phyloP scores from a whole-genome alignment of 2,113 vertebrate genomes.

The Prochilodus magdalenae region DNA sequence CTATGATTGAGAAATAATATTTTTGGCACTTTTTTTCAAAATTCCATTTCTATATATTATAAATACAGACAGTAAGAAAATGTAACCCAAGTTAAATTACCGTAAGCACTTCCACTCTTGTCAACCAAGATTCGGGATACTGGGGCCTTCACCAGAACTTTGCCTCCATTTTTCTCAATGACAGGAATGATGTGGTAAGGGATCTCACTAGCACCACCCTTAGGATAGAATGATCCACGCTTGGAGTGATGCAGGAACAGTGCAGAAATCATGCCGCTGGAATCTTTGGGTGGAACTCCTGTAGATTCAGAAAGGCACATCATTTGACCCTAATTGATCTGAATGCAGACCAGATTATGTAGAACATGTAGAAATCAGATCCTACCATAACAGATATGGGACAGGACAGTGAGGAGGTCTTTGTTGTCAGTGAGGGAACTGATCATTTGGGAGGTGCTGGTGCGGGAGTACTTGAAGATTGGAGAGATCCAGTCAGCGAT shows the following conservation, averaged over 20 bases:
- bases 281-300: slow-evolving; percentile 20
- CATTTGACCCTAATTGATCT: too few relatives aligned
- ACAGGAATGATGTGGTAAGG: slow-evolving; percentile 29
- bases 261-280: slow-evolving; percentile 21
- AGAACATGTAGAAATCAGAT: neutral
- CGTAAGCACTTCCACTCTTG: neutral
- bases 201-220: slow-evolving; percentile 25
- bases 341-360: too few relatives aligned
- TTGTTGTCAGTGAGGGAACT: slow-evolving; percentile 13
- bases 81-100: neutral
- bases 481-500: slow-evolving; percentile 39
- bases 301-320: too few relatives aligned
- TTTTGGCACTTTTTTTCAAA: too few relatives aligned
- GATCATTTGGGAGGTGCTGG: slow-evolving; percentile 4
- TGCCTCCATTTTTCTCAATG: slow-evolving; percentile 21
- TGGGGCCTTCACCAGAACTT: slow-evolving; percentile 18
- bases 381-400: slow-evolving; percentile 1
- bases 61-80: too few relatives aligned
- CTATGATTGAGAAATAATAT: too few relatives aligned
- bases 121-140: neutral
- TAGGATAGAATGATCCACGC: slow-evolving; percentile 29
- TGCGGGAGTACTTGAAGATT: slow-evolving; percentile 1
- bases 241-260: slow-evolving; percentile 25
- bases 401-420: neutral
- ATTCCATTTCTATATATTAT: too few relatives aligned